A percentile compares a stretch with the other conserved stretches of the same genome.
Evolutionary conservation across 2,888 invertebrate species (phyloP).

Genomic region (Melinopterus prodromus): DNA sequence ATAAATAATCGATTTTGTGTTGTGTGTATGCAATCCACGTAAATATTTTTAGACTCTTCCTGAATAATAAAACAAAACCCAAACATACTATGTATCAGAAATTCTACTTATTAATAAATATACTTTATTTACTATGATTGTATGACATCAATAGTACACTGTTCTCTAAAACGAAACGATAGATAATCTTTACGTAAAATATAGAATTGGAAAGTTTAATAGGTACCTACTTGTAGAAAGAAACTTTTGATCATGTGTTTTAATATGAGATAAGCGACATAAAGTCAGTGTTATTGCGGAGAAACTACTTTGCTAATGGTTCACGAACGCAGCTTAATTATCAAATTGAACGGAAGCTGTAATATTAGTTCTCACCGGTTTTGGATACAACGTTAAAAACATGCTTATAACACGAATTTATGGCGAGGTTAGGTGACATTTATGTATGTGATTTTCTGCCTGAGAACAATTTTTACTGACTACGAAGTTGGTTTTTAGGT

Average conservation of each 20-base stretch:
- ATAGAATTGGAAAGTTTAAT: background rate
- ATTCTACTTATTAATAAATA: no score
- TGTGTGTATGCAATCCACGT: background rate
- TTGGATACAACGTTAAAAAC: no score
- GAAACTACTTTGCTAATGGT: background rate
- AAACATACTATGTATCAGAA: no score
- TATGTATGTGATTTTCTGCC: no score
- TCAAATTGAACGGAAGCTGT: no score
- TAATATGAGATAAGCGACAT: background rate
- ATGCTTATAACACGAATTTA: no score
- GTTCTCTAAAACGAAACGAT: background rate
- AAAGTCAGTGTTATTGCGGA: background rate
- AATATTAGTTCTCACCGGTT: no score
- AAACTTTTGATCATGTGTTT: background rate
- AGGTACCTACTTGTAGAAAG: background rate
- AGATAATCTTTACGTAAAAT: background rate
- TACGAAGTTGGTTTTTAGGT: no score
- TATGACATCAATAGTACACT: background rate
- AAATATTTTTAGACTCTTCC: background rate
- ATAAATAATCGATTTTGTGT: background rate
- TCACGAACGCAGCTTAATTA: no score
- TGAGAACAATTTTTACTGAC: no score
- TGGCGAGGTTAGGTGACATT: no score
- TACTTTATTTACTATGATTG: background rate
- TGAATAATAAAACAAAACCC: no score